These are phyloP conservation scores for Perca flavescens DNA, from an alignment of 2,113 vertebrate genomes.

Conservation along the genomic window DNA sequence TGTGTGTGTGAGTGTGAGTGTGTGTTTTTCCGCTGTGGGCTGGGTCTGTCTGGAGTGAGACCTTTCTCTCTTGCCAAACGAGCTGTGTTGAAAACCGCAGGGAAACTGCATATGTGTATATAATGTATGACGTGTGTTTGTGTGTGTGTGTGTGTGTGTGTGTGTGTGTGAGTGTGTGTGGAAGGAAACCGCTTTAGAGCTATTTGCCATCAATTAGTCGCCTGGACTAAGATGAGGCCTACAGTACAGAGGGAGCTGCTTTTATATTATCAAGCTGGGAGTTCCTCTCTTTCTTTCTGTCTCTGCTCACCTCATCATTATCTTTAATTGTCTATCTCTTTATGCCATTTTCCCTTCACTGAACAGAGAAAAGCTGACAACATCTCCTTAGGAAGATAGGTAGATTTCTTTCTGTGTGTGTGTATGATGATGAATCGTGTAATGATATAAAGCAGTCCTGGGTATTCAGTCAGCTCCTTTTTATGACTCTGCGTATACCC, in stretches of 20 bases:
- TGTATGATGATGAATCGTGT: conserved; percentile 72
- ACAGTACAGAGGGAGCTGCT: conserved; percentile 64
- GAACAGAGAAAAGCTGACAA: conserved; percentile 60
- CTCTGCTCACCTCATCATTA: conserved; percentile 71
- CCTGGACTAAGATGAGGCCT: conserved; percentile 73
- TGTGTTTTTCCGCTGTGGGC: conserved; percentile 71
- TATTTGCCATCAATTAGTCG: conserved; percentile 85
- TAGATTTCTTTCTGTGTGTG: conserved; percentile 13
- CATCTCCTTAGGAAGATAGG: conserved; percentile 47
- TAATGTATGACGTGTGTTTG: conserved; percentile 69
- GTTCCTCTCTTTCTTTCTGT: conserved; percentile 60
- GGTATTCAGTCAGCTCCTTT: conserved; percentile 74
- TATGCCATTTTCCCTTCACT: conserved; percentile 49
- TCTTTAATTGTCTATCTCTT: conserved; percentile 65
- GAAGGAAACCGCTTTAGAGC: conserved; percentile 73
- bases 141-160: conserved; percentile 25
- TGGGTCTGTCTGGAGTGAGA: conserved; percentile 80
- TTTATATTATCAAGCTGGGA: conserved; percentile 66
- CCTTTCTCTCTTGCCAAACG: conserved; percentile 82
- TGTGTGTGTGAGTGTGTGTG: conserved; percentile 36
- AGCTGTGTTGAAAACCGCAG: conserved; percentile 83
- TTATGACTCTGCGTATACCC: conserved; percentile 71
- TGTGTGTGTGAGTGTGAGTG: conserved; percentile 33
- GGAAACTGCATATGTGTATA: conserved; percentile 83
- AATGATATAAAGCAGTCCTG: conserved; percentile 76